Conservation (phyloP, 2,888 invertebrate species). For the Tinea trinotella region DNA sequence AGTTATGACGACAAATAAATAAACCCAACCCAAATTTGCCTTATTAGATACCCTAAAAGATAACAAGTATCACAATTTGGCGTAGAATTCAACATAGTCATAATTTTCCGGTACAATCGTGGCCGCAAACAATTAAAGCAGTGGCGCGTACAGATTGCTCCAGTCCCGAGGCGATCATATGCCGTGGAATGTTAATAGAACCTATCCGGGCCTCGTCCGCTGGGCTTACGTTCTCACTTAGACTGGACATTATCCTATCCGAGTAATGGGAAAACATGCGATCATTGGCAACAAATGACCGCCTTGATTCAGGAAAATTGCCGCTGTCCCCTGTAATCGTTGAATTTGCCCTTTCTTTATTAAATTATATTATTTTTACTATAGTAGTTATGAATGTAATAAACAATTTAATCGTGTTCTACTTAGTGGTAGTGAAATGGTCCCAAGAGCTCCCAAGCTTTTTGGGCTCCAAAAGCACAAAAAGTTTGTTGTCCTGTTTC, state of each 20-base stretch:
- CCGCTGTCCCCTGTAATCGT: neutral
- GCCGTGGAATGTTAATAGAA: constrained; percentile 56
- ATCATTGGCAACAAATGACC: constrained; percentile 21
- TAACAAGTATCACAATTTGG: neutral
- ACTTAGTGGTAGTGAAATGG: too few species aligned
- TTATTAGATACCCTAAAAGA: neutral
- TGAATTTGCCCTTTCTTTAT: too few species aligned
- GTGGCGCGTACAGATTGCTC: constrained; percentile 44
- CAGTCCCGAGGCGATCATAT: constrained; percentile 49
- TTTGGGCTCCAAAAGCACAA: too few species aligned
- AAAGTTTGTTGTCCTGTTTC: too few species aligned
- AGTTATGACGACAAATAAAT: too few species aligned
- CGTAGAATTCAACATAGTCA: constrained; percentile 16
- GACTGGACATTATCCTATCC: constrained; percentile 24
- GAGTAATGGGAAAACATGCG: constrained; percentile 25
- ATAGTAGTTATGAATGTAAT: too few species aligned
- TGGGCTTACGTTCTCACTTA: constrained; percentile 18
- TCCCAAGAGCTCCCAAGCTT: too few species aligned
- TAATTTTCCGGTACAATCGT: constrained; percentile 45
- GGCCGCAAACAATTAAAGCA: constrained; percentile 59
- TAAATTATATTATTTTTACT: too few species aligned
- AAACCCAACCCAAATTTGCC: too few species aligned
- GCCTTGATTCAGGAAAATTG: constrained; percentile 13
- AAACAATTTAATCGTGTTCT: too few species aligned
- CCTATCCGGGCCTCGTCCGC: constrained; percentile 15